Conservation (phyloP, 2,113 vertebrate genomes). For the Glareola pratincola region DNA sequence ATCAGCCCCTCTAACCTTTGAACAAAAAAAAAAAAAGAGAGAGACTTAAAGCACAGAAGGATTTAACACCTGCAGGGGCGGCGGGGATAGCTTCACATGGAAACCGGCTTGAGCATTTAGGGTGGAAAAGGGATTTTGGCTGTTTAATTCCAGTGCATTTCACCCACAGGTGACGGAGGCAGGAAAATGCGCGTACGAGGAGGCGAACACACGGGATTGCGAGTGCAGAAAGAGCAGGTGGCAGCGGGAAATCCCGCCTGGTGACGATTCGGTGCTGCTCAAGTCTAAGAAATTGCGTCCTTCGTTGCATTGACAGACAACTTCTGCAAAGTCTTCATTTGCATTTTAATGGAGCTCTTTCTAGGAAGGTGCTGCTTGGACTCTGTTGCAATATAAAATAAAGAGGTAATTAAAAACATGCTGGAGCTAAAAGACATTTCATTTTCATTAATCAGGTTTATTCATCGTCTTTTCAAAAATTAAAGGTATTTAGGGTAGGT, state of each 20-base stretch:
- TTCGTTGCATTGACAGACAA: background rate
- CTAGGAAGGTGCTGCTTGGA: conserved; percentile 37
- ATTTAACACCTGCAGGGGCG: background rate
- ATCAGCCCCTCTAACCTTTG: background rate
- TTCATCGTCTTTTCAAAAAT: background rate
- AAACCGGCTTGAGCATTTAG: fast-evolving
- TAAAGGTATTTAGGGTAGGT: background rate
- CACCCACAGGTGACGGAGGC: background rate
- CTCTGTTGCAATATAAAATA: background rate
- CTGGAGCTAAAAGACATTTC: background rate
- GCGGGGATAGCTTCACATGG: fast-evolving
- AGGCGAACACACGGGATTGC: fast-evolving
- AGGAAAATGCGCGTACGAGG: fast-evolving
- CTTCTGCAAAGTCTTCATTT: conserved; percentile 41
- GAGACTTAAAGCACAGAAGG: background rate
- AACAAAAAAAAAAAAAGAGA: background rate
- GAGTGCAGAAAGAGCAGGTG: background rate
- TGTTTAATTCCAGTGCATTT: background rate
- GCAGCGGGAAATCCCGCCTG: background rate
- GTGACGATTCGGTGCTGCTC: fast-evolving
- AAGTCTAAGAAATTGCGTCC: background rate
- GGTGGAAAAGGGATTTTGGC: background rate
- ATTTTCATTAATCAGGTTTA: conserved; percentile 17
- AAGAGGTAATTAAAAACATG: conserved; percentile 10
- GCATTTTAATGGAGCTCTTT: conserved; percentile 55